Percentiles rank a stretch among this genome's conserved stretches.
These are phyloP conservation scores for Ectobius pallidus DNA, from an alignment of 2,888 invertebrate species.

Conservation along the genomic window DNA sequence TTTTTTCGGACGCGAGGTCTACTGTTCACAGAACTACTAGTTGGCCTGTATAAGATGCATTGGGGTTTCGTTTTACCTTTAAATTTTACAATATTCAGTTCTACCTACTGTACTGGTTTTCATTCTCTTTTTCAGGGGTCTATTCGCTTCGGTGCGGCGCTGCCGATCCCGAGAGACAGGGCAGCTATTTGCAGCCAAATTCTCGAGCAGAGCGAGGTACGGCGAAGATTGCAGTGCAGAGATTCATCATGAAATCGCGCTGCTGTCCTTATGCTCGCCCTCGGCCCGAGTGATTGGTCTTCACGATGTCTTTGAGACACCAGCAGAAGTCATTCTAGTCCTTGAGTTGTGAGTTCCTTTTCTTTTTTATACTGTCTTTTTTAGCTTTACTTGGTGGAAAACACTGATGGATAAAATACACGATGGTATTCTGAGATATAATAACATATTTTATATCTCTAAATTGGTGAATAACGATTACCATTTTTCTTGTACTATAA, in stretches of 20 bases:
- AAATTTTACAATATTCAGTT: too few relatives aligned
- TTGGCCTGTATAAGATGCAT: too few relatives aligned
- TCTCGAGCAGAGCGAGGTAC: slow-evolving; percentile 59
- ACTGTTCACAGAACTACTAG: too few relatives aligned
- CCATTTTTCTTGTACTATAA: too few relatives aligned
- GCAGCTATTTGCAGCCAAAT: slow-evolving; percentile 61
- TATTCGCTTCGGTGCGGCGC: slow-evolving; percentile 62
- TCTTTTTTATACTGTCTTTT: background rate
- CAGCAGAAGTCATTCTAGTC: slow-evolving; percentile 60
- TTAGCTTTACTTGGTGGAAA: too few relatives aligned
- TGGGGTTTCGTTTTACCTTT: too few relatives aligned
- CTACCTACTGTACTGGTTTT: too few relatives aligned
- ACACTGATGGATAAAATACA: too few relatives aligned
- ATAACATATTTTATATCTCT: too few relatives aligned
- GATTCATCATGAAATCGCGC: slow-evolving; percentile 61
- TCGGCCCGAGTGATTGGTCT: slow-evolving; percentile 59
- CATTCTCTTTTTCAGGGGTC: slow-evolving; percentile 57
- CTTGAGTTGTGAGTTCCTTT: slow-evolving; percentile 61
- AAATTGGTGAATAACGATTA: too few relatives aligned
- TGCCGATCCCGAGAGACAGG: slow-evolving; percentile 57
- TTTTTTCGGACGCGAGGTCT: too few relatives aligned
- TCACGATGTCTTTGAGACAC: slow-evolving; percentile 62
- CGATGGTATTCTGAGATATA: too few relatives aligned
- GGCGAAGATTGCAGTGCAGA: slow-evolving; percentile 61
- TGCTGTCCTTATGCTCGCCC: slow-evolving; percentile 58